Evolutionary conservation across 2,888 invertebrate species (phyloP).

Genomic region (Pristionchus exspectatus): DNA sequence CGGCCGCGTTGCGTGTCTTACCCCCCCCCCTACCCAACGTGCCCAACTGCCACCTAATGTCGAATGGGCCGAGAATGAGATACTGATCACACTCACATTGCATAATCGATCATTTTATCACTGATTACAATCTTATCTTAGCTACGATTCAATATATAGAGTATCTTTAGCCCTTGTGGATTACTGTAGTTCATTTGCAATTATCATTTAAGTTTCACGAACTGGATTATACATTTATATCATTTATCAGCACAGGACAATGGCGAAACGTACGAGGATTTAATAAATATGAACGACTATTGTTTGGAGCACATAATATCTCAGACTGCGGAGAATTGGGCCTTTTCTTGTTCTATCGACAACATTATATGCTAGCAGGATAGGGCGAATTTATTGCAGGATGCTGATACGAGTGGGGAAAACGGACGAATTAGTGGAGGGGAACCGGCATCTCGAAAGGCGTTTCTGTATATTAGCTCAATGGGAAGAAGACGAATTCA

Average conservation of each 20-base stretch:
- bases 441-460: slow-evolving; percentile 48
- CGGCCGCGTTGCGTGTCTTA: neutral
- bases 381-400: neutral
- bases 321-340: neutral
- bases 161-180: neutral
- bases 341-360: neutral
- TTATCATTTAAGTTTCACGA: neutral
- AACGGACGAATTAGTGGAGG: neutral
- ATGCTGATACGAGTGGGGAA: neutral
- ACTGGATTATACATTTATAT: neutral
- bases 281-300: slow-evolving; percentile 13
- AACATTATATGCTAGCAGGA: neutral
- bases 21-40: neutral
- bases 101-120: slow-evolving; percentile 26
- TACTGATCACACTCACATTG: neutral
- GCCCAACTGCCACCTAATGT: neutral
- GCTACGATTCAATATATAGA: neutral
- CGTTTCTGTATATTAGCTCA: slow-evolving; percentile 29
- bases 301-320: neutral
- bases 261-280: neutral
- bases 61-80: neutral
- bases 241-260: slow-evolving; percentile 25
- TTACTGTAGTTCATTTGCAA: neutral
- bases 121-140: slow-evolving; percentile 15
- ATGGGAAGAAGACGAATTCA: neutral